Conservation (phyloP, 2,888 invertebrate genomes). For the Cosmia pyralina region DNA sequence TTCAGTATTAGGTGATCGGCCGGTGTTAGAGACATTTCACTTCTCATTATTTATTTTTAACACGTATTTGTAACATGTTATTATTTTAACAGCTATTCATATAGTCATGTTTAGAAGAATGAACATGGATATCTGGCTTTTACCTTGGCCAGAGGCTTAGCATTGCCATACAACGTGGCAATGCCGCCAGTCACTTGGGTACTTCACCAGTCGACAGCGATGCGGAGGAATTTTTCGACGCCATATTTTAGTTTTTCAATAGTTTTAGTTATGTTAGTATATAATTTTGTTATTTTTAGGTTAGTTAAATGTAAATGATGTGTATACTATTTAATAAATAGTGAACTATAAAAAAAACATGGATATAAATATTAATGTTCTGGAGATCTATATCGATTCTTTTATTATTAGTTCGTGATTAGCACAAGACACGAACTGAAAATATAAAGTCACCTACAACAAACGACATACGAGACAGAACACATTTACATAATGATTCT, state of each 20-base stretch:
- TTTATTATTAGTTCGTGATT: constrained; percentile 51
- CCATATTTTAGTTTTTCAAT: too few relatives aligned
- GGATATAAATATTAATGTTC: constrained; percentile 34
- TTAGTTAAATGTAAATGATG: too few relatives aligned
- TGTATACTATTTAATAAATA: too few relatives aligned
- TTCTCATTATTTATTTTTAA: constrained; percentile 5
- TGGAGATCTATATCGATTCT: constrained; percentile 47
- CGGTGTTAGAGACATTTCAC: constrained; percentile 19
- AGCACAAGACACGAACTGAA: constrained; percentile 36
- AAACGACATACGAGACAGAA: constrained; percentile 25
- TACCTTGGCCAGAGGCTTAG: too few relatives aligned
- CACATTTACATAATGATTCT: constrained; percentile 54
- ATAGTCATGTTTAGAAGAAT: constrained; percentile 24
- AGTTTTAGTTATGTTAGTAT: too few relatives aligned
- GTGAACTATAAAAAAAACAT: too few relatives aligned
- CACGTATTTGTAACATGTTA: constrained; percentile 5
- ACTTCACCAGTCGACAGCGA: too few relatives aligned
- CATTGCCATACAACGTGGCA: too few relatives aligned
- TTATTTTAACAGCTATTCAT: constrained; percentile 11
- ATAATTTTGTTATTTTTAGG: too few relatives aligned
- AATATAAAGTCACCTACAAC: constrained; percentile 26
- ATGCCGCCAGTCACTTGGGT: too few relatives aligned
- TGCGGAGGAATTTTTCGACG: too few relatives aligned
- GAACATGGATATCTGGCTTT: constrained; percentile 31
- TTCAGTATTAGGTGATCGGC: neutral